phyloP scores from a whole-genome alignment of 2,888 invertebrate species.

The Saturnia pavonia region DNA sequence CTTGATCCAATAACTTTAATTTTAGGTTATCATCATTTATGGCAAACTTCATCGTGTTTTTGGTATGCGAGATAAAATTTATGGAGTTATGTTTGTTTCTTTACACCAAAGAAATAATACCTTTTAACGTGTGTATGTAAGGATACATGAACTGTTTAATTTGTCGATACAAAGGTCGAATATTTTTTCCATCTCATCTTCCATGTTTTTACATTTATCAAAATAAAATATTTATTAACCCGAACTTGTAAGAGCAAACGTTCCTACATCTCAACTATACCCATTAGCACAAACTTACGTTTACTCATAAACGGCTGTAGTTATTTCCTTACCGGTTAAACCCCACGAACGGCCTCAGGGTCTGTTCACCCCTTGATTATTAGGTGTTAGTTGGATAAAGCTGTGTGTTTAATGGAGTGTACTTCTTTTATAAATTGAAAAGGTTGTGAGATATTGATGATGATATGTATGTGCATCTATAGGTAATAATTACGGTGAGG shows the following conservation, averaged over 20 bases:
- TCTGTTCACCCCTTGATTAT: slow-evolving; percentile 46
- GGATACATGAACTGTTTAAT: neutral
- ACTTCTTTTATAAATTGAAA: slow-evolving; percentile 30
- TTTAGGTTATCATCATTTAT: too few species aligned
- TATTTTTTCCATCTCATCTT: neutral
- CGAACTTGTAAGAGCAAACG: slow-evolving; percentile 29
- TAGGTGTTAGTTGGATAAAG: slow-evolving; percentile 47
- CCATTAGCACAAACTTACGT: slow-evolving; percentile 54
- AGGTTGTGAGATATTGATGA: neutral
- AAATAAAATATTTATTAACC: slow-evolving; percentile 4
- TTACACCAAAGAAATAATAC: too few species aligned
- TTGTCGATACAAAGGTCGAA: neutral
- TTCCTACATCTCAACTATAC: slow-evolving; percentile 41
- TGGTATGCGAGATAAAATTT: too few species aligned
- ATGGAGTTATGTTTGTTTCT: too few species aligned
- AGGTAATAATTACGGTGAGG: neutral
- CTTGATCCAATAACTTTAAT: too few species aligned
- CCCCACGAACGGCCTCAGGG: slow-evolving; percentile 45
- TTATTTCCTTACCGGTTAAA: slow-evolving; percentile 51
- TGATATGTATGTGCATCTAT: neutral
- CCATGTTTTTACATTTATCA: neutral
- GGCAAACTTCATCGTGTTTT: too few species aligned
- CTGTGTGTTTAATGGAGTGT: slow-evolving; percentile 43
- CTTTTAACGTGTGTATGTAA: too few species aligned
- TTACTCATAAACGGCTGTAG: slow-evolving; percentile 52